phyloP scores from a whole-genome alignment of 2,113 vertebrate genomes.

The Zosterops hypoxanthus region DNA sequence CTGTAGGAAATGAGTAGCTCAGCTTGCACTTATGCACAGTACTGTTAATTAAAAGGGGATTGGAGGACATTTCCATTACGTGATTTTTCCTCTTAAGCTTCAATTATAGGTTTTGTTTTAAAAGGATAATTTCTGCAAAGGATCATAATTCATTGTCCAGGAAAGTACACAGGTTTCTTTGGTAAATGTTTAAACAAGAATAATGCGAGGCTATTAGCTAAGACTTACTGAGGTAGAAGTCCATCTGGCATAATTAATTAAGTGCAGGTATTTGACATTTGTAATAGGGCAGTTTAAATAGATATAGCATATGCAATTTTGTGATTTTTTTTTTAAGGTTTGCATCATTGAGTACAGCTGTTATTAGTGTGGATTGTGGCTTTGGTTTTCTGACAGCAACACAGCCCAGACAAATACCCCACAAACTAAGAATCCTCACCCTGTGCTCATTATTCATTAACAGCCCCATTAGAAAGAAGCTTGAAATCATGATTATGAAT shows the following conservation, averaged over 20 bases:
- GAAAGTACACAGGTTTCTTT: not conserved
- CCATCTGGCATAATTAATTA: slow-evolving; percentile 11
- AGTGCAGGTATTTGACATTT: slow-evolving; percentile 5
- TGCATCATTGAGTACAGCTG: not conserved
- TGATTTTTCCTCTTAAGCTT: slow-evolving; percentile 31
- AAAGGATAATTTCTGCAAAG: slow-evolving; percentile 25
- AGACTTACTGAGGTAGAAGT: not conserved
- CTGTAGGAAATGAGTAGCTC: slow-evolving; percentile 5
- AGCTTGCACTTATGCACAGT: not conserved
- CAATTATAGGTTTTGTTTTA: slow-evolving; percentile 39
- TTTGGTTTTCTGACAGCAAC: not conserved
- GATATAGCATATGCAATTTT: not conserved
- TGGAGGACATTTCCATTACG: slow-evolving; percentile 21
- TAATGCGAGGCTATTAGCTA: not conserved
- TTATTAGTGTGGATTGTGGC: not conserved
- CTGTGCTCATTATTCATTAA: not conserved
- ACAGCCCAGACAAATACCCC: not conserved
- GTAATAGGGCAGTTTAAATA: not conserved
- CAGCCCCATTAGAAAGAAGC: not conserved
- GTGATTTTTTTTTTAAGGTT: not conserved
- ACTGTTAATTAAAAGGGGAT: slow-evolving; percentile 22
- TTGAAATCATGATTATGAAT: not conserved
- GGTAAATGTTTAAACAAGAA: slow-evolving; percentile 50
- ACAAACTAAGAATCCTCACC: not conserved
- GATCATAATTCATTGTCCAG: slow-evolving; percentile 20